Base-by-base conservation (phyloP, 1,140 invertebrate species). In the Solenopsis fugax region DNA sequence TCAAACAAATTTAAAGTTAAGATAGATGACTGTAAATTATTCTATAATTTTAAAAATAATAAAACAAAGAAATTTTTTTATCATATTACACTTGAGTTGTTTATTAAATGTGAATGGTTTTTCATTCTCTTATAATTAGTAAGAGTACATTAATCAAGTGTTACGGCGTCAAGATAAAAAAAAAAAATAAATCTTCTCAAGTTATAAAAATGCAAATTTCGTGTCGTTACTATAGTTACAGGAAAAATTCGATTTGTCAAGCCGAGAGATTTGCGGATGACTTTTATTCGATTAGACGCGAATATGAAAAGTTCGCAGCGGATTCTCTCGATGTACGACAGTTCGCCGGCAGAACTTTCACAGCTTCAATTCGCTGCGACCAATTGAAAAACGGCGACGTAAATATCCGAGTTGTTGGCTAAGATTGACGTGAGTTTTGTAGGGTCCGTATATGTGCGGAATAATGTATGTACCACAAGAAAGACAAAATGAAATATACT, bases 201-300 rank as follows among this genome's bases (percentile, higher is more conserved):
- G 21, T 10, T 60, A 50, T 48, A 73, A 48, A 73, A 73, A 58
- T 41, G 50, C 10, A 54, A 69, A 81, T 71, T 81, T 16, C 13
- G n/a, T 18, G 52, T 9, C 24, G 18, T 78, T 78, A 52, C 21
- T 48, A 41, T 58, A 5, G 29, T 4, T 80, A 84, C 4, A 18
- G 1, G 41, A 60, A 37, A 48, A 82, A 73, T 73, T 72, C 41
- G 4, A 75, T 48, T 84, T 16, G 29, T 84, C 77, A 69, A 54
- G 7, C 2, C 18, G 10, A 9, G 21, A 52, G n/a, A 60, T 73
- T 48, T 58, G 52, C 69, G 52, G 67, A 48, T 73, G 69, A 75
- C 56, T 84, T 84, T 84, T 60, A 84, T 84, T 75, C 54, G 54
- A 84, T 84, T 75, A 84, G 69, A 75, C 18, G 54, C 50, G 21